phyloP scores from a whole-genome alignment of 2,888 invertebrate species.

The Drosophila parthenogenetica region DNA sequence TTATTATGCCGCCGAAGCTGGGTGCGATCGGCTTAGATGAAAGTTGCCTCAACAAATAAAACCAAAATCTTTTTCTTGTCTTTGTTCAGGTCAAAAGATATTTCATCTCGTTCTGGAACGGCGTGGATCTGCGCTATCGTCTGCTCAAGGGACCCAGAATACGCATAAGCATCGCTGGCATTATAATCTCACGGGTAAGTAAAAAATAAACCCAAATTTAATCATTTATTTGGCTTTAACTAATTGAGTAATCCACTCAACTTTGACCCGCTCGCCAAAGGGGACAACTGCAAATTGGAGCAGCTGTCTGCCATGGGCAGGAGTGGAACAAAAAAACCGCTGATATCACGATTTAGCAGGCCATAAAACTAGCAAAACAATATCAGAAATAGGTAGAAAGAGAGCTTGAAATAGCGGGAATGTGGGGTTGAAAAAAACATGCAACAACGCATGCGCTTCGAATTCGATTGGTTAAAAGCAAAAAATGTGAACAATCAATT shows the following conservation, averaged over 20 bases:
- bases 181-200: conserved; percentile 97
- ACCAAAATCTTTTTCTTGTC: conserved; percentile 11
- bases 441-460: conserved; percentile 72
- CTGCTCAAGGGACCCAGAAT: conserved; percentile 96
- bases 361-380: conserved; percentile 18
- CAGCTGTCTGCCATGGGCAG: conserved; percentile 45
- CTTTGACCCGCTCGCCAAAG: conserved; percentile 58
- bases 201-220: neutral
- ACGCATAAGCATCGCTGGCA: conserved; percentile 96
- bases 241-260: conserved; percentile 72
- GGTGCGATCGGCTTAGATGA: conserved; percentile 65
- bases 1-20: conserved; percentile 50
- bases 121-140: conserved; percentile 96
- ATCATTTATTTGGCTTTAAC: conserved; percentile 3
- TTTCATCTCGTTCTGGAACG: conserved; percentile 98
- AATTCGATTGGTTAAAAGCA: conserved; percentile 47
- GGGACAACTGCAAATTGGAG: conserved; percentile 55
- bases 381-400: neutral
- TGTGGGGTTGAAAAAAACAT: conserved; percentile 14
- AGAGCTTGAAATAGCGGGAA: neutral
- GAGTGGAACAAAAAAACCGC: conserved; percentile 16
- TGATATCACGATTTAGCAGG: conserved; percentile 65
- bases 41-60: conserved; percentile 30
- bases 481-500: conserved; percentile 78
- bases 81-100: conserved; percentile 92